A percentile compares a stretch with the other conserved stretches of the same genome.
phyloP scores from a whole-genome alignment of 1,140 invertebrate species.

The Ceratina calcarata region DNA sequence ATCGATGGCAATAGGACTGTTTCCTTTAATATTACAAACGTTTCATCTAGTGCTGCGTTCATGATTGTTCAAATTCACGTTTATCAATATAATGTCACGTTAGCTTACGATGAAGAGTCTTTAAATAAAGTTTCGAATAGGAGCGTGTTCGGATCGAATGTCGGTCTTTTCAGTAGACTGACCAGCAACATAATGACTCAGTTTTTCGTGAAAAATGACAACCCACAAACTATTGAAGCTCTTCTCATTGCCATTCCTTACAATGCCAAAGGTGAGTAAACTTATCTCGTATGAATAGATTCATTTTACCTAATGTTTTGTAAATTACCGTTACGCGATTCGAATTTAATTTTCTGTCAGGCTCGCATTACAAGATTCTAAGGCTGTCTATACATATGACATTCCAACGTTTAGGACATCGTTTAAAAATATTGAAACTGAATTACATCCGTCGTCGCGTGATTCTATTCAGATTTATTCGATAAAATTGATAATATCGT shows the following conservation, averaged over 20 bases:
- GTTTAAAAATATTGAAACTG: too few relatives aligned
- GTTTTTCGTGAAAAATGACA: slow-evolving; percentile 77
- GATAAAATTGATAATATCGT: too few relatives aligned
- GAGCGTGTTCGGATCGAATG: slow-evolving; percentile 81
- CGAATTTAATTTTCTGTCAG: too few relatives aligned
- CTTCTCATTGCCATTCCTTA: slow-evolving; percentile 82
- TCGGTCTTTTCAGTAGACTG: slow-evolving; percentile 82
- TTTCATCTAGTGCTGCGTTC: slow-evolving; percentile 80
- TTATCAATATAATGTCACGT: slow-evolving; percentile 82
- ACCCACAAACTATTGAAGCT: slow-evolving; percentile 74
- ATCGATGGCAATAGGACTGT: slow-evolving; percentile 65
- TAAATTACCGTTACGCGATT: too few relatives aligned
- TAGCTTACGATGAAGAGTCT: slow-evolving; percentile 80
- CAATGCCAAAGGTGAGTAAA: slow-evolving; percentile 79
- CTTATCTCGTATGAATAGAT: slow-evolving; percentile 29
- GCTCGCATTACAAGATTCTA: too few relatives aligned
- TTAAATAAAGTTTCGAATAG: slow-evolving; percentile 70
- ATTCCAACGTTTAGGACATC: too few relatives aligned
- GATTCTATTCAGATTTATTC: too few relatives aligned
- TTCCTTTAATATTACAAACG: slow-evolving; percentile 78
- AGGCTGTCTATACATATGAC: too few relatives aligned
- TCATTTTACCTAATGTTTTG: too few relatives aligned
- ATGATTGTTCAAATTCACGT: slow-evolving; percentile 86
- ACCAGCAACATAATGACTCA: slow-evolving; percentile 32
- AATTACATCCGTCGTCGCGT: too few relatives aligned